Conservation (phyloP, 1,140 invertebrate genomes). For the Leptinotarsa undecemlineata region DNA sequence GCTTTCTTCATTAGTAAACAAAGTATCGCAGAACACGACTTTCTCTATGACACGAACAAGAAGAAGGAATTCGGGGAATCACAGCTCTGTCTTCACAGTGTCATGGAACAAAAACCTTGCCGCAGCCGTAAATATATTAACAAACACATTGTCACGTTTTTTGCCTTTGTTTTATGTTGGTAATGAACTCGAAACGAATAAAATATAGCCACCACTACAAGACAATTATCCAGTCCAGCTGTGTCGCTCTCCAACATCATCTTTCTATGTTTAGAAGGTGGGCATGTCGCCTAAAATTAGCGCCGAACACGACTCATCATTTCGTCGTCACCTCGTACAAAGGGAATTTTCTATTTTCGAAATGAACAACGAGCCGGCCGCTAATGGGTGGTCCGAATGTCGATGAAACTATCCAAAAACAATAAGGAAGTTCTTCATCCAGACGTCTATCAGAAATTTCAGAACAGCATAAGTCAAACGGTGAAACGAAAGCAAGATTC, state of each 20-base stretch:
- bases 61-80: not conserved
- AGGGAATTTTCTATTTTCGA: conserved; percentile 36
- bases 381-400: conserved; percentile 45
- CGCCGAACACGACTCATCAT: conserved; percentile 32
- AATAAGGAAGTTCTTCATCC: conserved; percentile 23
- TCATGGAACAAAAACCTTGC: not conserved
- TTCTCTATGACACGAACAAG: not conserved
- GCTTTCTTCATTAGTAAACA: no score
- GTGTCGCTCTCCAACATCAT: conserved; percentile 11
- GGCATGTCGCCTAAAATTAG: conserved; percentile 16
- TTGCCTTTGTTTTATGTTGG: not conserved
- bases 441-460: no score
- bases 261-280: conserved; percentile 34
- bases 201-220: conserved; percentile 12
- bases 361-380: conserved; percentile 15
- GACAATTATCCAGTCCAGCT: conserved; percentile 15
- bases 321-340: conserved; percentile 38
- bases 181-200: conserved; percentile 3
- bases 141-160: conserved; percentile 8
- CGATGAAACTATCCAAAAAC: conserved; percentile 41
- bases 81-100: not conserved
- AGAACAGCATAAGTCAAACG: no score
- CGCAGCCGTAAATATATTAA: not conserved
- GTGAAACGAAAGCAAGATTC: no score
- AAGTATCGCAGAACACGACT: no score